Evolutionary conservation across 35 echinoderm and acorn worm species (phyloP).

Genomic region (Amphiura filiformis): DNA sequence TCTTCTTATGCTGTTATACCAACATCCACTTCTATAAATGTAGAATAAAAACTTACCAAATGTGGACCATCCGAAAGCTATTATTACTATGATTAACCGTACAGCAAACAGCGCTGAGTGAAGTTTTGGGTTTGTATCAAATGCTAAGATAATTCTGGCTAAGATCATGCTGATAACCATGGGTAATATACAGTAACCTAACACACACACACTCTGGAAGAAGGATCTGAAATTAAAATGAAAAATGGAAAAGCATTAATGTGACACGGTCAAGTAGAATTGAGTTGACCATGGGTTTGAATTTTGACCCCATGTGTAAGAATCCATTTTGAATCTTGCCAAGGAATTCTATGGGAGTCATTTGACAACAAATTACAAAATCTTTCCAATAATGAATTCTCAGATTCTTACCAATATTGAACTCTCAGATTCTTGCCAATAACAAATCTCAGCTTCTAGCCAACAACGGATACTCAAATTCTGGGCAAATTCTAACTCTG

Average conservation of each 20-base stretch:
- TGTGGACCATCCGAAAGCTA: constrained; percentile 89
- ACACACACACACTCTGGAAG: constrained; percentile 92
- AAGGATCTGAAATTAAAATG: constrained; percentile 64
- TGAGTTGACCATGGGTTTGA: too few relatives aligned
- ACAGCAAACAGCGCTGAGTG: constrained; percentile 36
- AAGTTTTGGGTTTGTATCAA: not conserved
- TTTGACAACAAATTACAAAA: too few relatives aligned
- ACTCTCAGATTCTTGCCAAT: too few relatives aligned
- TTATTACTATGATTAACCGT: constrained; percentile 51
- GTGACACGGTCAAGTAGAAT: too few relatives aligned
- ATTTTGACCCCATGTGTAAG: not conserved
- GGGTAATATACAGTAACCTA: constrained; percentile 84
- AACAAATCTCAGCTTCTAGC: too few relatives aligned
- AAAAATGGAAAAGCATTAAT: not conserved
- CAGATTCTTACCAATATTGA: too few relatives aligned
- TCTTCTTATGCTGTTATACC: too few relatives aligned
- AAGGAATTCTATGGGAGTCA: not conserved
- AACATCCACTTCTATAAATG: too few relatives aligned
- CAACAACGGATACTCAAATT: too few relatives aligned
- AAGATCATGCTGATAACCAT: constrained; percentile 72
- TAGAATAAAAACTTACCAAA: constrained; percentile 95
- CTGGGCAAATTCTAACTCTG: too few relatives aligned
- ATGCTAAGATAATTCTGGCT: constrained; percentile 41
- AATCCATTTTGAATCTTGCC: not conserved
- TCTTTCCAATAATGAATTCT: too few relatives aligned